Conservation (phyloP, 1,140 invertebrate species). For the Reticulitermes speratus region DNA sequence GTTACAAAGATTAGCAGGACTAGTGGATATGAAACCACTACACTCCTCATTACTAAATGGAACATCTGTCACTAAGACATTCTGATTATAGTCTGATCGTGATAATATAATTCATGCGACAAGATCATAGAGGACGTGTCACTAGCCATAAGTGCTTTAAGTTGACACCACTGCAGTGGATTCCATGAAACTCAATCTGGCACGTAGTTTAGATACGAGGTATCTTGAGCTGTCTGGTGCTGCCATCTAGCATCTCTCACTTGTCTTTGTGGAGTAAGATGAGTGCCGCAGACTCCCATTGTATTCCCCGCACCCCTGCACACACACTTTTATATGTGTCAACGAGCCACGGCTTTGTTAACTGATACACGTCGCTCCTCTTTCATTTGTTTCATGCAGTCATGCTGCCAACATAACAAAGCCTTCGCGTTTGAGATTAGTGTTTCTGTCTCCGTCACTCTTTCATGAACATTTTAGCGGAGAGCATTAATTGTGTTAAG, state of each 20-base stretch:
- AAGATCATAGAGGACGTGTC: not conserved
- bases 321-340: constrained; percentile 1
- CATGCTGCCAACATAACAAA: not conserved
- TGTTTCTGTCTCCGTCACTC: not conserved
- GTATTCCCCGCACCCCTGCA: not conserved
- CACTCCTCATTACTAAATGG: too few relatives aligned
- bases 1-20: too few relatives aligned
- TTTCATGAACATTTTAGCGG: too few relatives aligned
- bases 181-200: not conserved
- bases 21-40: too few relatives aligned
- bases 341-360: not conserved
- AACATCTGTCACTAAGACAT: too few relatives aligned
- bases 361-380: not conserved
- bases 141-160: not conserved
- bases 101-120: not conserved
- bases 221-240: constrained; percentile 1
- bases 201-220: not conserved
- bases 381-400: not conserved
- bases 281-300: not conserved
- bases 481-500: too few relatives aligned
- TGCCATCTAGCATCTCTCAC: not conserved
- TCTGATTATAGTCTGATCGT: too few relatives aligned
- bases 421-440: not conserved
- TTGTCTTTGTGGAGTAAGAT: not conserved
- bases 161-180: not conserved